phyloP scores from a whole-genome alignment of 1,140 invertebrate species.

The Lordiphosa clarofinis region DNA sequence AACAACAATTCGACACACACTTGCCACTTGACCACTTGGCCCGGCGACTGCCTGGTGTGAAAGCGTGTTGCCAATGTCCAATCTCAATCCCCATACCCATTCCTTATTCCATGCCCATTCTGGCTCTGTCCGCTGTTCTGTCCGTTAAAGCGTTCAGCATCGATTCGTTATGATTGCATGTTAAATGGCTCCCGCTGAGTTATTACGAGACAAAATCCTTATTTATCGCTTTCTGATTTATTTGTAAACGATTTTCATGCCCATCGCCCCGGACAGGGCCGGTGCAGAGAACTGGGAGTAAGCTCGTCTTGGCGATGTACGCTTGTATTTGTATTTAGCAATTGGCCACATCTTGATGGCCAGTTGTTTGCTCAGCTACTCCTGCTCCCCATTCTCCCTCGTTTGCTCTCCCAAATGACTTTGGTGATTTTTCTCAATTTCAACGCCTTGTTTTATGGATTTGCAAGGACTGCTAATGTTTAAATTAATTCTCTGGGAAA shows the following conservation, averaged over 20 bases:
- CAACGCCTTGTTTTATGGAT: constrained; percentile 64
- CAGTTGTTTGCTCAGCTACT: constrained; percentile 46
- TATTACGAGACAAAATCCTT: constrained; percentile 80
- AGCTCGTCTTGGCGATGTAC: constrained; percentile 17
- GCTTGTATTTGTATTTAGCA: constrained; percentile 12
- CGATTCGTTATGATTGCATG: constrained; percentile 80
- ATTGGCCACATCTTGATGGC: constrained; percentile 47
- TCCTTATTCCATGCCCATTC: constrained; percentile 15
- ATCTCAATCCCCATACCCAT: constrained; percentile 5
- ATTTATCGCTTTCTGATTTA: constrained; percentile 80
- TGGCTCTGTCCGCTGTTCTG: constrained; percentile 34
- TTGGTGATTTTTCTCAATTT: constrained; percentile 59
- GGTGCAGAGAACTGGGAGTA: constrained; percentile 13
- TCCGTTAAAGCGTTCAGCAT: constrained; percentile 74
- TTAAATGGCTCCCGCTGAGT: constrained; percentile 80
- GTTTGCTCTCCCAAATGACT: background rate
- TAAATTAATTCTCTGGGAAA: constrained; percentile 18
- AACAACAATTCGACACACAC: constrained; percentile 74
- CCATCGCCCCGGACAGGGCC: constrained; percentile 30
- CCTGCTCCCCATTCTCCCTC: background rate
- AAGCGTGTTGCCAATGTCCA: constrained; percentile 54
- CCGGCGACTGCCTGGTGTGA: constrained; percentile 69
- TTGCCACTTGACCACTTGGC: constrained; percentile 54
- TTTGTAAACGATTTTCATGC: constrained; percentile 79
- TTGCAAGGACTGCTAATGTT: constrained; percentile 22